These are phyloP conservation scores for Mormyrus hasselquistii DNA, from an alignment of 2,797 vertebrate species.

Conservation along the genomic window DNA sequence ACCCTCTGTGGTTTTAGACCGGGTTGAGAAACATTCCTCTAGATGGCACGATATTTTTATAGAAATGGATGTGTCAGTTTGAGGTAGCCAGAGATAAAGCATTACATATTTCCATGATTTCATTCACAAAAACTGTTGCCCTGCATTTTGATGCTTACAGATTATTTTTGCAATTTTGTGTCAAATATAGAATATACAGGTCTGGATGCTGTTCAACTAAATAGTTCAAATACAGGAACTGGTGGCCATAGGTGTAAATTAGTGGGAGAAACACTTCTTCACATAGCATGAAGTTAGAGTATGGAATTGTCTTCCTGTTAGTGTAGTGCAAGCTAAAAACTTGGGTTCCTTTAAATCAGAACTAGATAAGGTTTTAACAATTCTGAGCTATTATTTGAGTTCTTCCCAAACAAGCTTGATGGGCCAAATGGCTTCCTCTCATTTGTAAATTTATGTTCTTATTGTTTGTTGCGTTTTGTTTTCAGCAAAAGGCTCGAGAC, in stretches of 20 bases:
- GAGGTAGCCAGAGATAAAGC: not conserved
- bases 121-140: not conserved
- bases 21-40: not conserved
- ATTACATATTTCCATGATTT: not conserved
- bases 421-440: not conserved
- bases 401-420: not conserved
- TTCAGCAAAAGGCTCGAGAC: conserved; percentile 98
- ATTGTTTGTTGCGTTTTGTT: conserved; percentile 33
- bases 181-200: not conserved
- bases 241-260: not conserved
- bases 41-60: not conserved
- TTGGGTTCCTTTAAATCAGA: not conserved
- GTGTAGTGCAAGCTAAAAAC: not conserved
- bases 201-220: not conserved
- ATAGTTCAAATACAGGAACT: not conserved
- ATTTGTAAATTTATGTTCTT: not conserved
- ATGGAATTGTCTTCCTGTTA: not conserved
- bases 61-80: not conserved
- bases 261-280: not conserved
- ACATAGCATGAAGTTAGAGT: not conserved
- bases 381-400: not conserved
- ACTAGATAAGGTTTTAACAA: not conserved
- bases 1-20: not conserved
- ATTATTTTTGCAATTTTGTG: not conserved
- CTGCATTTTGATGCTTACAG: not conserved